These are phyloP conservation scores for Xylocampa areola DNA, from an alignment of 2,888 invertebrate species.

Conservation along the genomic window DNA sequence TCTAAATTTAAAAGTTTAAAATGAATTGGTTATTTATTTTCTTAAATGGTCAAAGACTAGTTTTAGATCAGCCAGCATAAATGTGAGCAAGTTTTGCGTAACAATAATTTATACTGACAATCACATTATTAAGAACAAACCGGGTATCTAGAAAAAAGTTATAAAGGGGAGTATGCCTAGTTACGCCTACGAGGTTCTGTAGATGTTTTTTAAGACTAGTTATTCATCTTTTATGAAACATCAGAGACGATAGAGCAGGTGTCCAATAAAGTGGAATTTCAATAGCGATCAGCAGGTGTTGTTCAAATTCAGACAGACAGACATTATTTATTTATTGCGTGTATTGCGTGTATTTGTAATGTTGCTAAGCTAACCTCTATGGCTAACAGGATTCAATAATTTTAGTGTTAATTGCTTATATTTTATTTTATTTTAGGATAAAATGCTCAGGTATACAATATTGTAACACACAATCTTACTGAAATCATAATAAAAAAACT, in stretches of 20 bases:
- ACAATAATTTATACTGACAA: slow-evolving; percentile 2
- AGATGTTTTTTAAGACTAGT: slow-evolving; percentile 3
- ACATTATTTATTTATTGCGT: slow-evolving; percentile 45
- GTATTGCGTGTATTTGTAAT: slow-evolving; percentile 39
- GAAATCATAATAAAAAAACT: no score
- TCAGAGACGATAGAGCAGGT: slow-evolving; percentile 59
- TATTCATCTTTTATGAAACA: slow-evolving; percentile 37
- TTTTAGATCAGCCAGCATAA: neutral
- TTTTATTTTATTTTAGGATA: neutral
- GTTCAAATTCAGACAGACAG: no score
- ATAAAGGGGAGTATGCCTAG: no score
- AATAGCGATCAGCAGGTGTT: slow-evolving; percentile 61
- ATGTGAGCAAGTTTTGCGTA: slow-evolving; percentile 1
- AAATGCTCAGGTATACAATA: neutral
- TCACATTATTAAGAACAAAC: neutral
- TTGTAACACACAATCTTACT: neutral
- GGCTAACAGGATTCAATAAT: slow-evolving; percentile 33
- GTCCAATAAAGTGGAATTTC: slow-evolving; percentile 65
- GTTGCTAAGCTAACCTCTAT: slow-evolving; percentile 3
- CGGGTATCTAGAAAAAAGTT: slow-evolving; percentile 5
- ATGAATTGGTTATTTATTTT: neutral
- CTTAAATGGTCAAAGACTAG: no score
- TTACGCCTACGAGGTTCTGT: neutral
- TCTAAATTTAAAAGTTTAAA: neutral
- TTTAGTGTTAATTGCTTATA: slow-evolving; percentile 11